These are phyloP conservation scores for Thalassophryne amazonica DNA, from an alignment of 2,797 vertebrate species.

Conservation along the genomic window DNA sequence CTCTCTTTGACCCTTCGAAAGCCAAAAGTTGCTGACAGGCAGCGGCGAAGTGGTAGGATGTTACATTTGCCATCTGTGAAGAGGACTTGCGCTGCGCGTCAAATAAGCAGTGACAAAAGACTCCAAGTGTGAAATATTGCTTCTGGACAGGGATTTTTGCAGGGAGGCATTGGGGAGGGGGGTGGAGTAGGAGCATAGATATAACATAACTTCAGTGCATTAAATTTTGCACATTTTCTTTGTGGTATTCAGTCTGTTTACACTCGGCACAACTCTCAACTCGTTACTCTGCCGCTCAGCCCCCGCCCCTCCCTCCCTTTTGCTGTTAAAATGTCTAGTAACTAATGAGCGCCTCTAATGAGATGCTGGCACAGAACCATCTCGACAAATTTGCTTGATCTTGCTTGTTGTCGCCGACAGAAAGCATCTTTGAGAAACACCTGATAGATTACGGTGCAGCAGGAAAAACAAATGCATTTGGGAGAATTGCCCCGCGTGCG, in stretches of 20 bases:
- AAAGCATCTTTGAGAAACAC: slow-evolving; percentile 42
- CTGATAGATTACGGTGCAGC: slow-evolving; percentile 43
- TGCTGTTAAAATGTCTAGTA: slow-evolving; percentile 46
- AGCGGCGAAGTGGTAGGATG: not conserved
- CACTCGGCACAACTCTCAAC: slow-evolving; percentile 34
- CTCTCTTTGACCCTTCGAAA: slow-evolving; percentile 42
- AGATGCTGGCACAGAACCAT: slow-evolving; percentile 52
- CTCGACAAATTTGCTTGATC: slow-evolving; percentile 26
- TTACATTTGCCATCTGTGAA: slow-evolving; percentile 26
- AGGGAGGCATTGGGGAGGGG: not conserved
- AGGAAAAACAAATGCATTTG: slow-evolving; percentile 22
- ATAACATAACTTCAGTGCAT: slow-evolving; percentile 68
- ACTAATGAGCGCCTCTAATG: slow-evolving; percentile 64
- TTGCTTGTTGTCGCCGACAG: not conserved
- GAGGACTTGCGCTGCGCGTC: slow-evolving; percentile 32
- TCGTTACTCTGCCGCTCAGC: slow-evolving; percentile 9
- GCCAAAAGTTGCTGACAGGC: slow-evolving; percentile 49
- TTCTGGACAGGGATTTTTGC: slow-evolving; percentile 23
- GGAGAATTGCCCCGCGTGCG: slow-evolving; percentile 56
- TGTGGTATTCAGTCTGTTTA: slow-evolving; percentile 33
- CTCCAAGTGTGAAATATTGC: slow-evolving; percentile 22
- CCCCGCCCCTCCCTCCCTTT: not conserved
- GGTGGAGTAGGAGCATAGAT: slow-evolving; percentile 59
- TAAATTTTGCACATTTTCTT: slow-evolving; percentile 43
- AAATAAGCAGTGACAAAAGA: slow-evolving; percentile 59